phyloP scores from a whole-genome alignment of 1,140 invertebrate species.

The Neodiprion fabricii region DNA sequence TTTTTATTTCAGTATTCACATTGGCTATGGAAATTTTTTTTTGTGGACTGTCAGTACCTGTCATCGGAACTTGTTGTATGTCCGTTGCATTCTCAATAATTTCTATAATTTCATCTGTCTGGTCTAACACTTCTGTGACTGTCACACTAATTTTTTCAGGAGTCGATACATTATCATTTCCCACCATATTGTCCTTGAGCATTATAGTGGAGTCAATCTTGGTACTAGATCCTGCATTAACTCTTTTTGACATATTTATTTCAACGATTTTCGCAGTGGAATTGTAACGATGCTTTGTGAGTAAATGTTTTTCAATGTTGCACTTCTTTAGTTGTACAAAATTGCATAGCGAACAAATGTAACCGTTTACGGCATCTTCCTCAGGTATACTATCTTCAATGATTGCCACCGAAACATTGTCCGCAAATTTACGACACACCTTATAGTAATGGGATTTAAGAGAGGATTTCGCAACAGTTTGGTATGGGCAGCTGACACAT shows the following conservation, averaged over 20 bases:
- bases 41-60: no score
- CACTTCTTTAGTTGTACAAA: slow-evolving; percentile 69
- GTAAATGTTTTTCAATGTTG: slow-evolving; percentile 65
- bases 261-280: slow-evolving; percentile 50
- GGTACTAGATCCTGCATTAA: slow-evolving; percentile 6
- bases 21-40: no score
- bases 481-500: slow-evolving; percentile 66
- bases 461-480: slow-evolving; percentile 52
- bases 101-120: no score
- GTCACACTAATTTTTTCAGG: no score
- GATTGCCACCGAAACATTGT: slow-evolving; percentile 34
- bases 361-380: slow-evolving; percentile 62
- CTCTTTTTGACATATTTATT: slow-evolving; percentile 60
- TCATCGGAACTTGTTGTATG: no score
- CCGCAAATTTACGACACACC: slow-evolving; percentile 40
- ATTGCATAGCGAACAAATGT: slow-evolving; percentile 71
- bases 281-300: neutral
- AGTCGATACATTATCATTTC: no score
- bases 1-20: no score
- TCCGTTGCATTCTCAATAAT: no score
- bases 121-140: no score
- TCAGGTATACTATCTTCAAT: slow-evolving; percentile 41
- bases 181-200: no score
- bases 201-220: no score
- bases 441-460: slow-evolving; percentile 61